phyloP scores from a whole-genome alignment of 2,888 invertebrate genomes.

The Nomada flava region DNA sequence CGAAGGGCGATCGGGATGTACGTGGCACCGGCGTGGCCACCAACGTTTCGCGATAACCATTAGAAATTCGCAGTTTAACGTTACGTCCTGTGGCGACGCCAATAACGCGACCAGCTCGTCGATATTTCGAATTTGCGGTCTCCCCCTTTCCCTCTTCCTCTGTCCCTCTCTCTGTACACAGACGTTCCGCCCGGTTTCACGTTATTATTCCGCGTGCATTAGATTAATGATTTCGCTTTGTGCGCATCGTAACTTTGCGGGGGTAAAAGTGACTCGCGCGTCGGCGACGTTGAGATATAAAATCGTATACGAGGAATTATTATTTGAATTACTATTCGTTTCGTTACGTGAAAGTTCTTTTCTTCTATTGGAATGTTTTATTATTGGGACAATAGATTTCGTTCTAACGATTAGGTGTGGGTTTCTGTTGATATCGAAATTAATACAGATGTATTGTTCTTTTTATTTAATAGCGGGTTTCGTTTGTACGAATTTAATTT shows the following conservation, averaged over 20 bases:
- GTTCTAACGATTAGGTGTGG: too few relatives aligned
- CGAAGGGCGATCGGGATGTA: slow-evolving; percentile 11
- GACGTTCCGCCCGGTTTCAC: slow-evolving; percentile 42
- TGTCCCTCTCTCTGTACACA: background rate
- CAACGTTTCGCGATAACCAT: slow-evolving; percentile 35
- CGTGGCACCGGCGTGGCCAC: slow-evolving; percentile 14
- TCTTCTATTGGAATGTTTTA: too few relatives aligned
- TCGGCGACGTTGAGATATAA: too few relatives aligned
- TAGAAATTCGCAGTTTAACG: slow-evolving; percentile 57
- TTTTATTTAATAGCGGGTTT: too few relatives aligned
- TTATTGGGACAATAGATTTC: too few relatives aligned
- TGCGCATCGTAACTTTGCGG: slow-evolving; percentile 22
- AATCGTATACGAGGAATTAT: too few relatives aligned
- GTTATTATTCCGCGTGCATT: slow-evolving; percentile 42
- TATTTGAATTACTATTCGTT: too few relatives aligned
- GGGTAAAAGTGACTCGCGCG: slow-evolving; percentile 23
- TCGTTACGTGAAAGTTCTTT: too few relatives aligned
- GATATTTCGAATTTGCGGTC: slow-evolving; percentile 55
- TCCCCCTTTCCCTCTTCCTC: background rate
- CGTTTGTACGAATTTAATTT: too few relatives aligned
- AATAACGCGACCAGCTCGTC: slow-evolving; percentile 50
- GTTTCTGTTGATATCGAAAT: too few relatives aligned
- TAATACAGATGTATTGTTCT: too few relatives aligned
- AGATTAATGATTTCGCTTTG: slow-evolving; percentile 40
- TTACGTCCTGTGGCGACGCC: slow-evolving; percentile 51